phyloP scores from a whole-genome alignment of 2,797 vertebrate species.

The Sebastes jordani region DNA sequence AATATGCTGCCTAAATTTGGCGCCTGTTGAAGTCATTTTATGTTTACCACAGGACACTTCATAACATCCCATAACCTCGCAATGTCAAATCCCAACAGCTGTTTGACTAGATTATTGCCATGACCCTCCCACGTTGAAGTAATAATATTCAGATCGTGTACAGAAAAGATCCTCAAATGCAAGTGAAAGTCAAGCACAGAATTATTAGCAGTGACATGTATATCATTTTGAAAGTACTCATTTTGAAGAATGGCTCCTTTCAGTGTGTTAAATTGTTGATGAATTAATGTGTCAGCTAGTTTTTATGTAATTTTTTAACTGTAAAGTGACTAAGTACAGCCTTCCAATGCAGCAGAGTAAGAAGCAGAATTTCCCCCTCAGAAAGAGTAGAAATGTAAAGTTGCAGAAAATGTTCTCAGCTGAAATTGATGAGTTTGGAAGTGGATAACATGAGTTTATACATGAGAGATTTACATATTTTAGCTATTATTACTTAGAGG shows the following conservation, averaged over 20 bases:
- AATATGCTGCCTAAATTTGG: conserved; percentile 15
- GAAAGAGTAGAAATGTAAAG: not conserved
- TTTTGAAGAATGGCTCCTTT: not conserved
- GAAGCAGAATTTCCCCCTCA: not conserved
- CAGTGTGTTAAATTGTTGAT: not conserved
- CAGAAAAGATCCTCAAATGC: not conserved
- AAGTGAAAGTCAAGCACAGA: not conserved
- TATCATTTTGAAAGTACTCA: not conserved
- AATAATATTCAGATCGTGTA: not conserved
- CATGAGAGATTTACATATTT: not conserved
- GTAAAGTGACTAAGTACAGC: not conserved
- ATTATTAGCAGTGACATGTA: not conserved
- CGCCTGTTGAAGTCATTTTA: conserved; percentile 16
- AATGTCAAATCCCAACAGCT: conserved; percentile 12
- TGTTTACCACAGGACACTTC: conserved; percentile 23
- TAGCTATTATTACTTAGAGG: not conserved
- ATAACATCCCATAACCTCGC: conserved; percentile 25
- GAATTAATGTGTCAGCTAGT: not conserved
- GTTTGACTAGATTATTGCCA: not conserved
- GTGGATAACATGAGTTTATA: not conserved
- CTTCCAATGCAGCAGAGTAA: not conserved
- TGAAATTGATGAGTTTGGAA: not conserved
- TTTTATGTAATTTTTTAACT: not conserved
- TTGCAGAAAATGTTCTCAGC: not conserved
- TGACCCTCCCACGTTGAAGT: not conserved